Evolutionary conservation across 2,888 invertebrate species (phyloP).

Genomic region (Hanleya hanleyi): DNA sequence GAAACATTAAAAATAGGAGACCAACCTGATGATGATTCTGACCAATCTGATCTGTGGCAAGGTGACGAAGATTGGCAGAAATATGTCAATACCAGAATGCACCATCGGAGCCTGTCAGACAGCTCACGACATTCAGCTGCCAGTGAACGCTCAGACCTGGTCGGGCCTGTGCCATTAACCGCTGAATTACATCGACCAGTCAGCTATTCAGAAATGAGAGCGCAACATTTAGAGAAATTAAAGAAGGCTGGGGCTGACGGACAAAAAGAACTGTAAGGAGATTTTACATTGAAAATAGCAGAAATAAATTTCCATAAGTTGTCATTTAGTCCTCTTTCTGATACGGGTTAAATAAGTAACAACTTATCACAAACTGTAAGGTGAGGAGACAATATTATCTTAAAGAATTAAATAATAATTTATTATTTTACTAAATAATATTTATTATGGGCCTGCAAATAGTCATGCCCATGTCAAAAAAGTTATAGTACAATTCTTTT

Average conservation of each 20-base stretch:
- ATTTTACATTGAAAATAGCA: not conserved
- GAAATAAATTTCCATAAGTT: not conserved
- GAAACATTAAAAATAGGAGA: no score
- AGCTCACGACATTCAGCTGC: not conserved
- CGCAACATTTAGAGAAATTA: conserved; percentile 55
- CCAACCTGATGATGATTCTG: no score
- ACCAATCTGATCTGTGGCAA: no score
- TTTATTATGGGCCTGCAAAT: no score
- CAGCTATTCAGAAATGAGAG: conserved; percentile 59
- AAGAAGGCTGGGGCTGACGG: conserved; percentile 59
- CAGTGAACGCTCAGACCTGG: conserved; percentile 36
- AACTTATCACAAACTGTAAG: no score
- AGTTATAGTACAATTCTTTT: no score
- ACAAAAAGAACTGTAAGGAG: conserved; percentile 44
- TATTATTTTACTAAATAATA: no score
- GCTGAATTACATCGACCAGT: conserved; percentile 60
- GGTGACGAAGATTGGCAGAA: conserved; percentile 5
- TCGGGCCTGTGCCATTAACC: conserved; percentile 54
- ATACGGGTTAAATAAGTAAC: no score
- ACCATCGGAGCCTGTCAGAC: not conserved
- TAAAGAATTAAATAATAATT: no score
- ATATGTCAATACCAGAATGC: not conserved
- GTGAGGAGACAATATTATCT: no score
- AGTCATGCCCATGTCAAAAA: no score
- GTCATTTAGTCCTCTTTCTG: no score